phyloP scores from a whole-genome alignment of 2,888 invertebrate species.

The Cryptocephalus primarius region DNA sequence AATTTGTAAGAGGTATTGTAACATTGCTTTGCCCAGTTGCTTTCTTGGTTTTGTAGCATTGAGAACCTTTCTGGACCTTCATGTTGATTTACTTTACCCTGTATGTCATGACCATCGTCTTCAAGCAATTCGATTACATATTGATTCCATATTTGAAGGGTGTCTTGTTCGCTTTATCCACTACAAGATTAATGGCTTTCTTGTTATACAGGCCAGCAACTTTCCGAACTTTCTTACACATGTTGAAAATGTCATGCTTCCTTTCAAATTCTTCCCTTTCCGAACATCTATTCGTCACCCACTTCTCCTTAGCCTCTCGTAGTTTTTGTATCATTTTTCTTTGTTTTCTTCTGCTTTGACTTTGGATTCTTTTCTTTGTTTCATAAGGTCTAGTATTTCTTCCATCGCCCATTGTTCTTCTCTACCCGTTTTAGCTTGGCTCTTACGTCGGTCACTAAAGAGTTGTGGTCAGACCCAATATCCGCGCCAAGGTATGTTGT shows the following conservation, averaged over 20 bases:
- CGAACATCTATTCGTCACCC: constrained; percentile 5
- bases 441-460: background rate
- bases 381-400: constrained; percentile 1
- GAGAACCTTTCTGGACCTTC: constrained; percentile 1
- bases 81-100: background rate
- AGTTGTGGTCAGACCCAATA: constrained; percentile 1
- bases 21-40: background rate
- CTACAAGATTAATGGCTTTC: background rate
- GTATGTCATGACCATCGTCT: background rate
- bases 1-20: background rate
- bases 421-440: constrained; percentile 1
- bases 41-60: background rate
- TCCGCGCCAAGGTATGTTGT: constrained; percentile 2
- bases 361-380: constrained; percentile 1
- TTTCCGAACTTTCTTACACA: constrained; percentile 2
- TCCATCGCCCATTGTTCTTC: background rate
- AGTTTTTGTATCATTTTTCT: constrained; percentile 5
- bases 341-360: constrained; percentile 1
- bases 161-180: background rate
- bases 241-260: constrained; percentile 4
- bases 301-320: constrained; percentile 4
- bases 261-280: constrained; percentile 7
- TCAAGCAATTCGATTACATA: constrained; percentile 2
- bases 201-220: constrained; percentile 4
- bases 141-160: constrained; percentile 1